Base-by-base conservation (phyloP, 2,113 vertebrate genomes). In the Megaceryle torquata region DNA sequence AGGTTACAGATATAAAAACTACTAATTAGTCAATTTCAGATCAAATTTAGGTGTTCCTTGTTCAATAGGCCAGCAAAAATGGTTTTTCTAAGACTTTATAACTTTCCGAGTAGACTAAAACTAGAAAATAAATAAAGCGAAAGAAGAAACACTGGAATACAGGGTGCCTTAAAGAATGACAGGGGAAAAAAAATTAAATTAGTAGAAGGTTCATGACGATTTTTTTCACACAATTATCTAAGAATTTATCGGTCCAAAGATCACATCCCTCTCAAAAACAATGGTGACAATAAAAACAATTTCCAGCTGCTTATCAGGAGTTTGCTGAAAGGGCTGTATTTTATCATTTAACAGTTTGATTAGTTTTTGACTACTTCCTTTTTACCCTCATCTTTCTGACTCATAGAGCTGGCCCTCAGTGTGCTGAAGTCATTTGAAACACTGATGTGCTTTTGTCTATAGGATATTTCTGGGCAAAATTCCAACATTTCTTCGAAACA, bases 391-490 rank as follows among this genome's bases (percentile, higher is more conserved):
- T 81, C 91, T 96, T 96, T 96, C 68, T 82, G 88, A 90, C 77
- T 95, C 89, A 86, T 81, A 75, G 91, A 75, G 87, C 56, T 44
- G 56, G 68, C 86, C 26, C 31, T 80, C 7, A 31, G 79, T 54
- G 83, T 89, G 95, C 92, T 84, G 54, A 61, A 97, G 93, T 53
- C 59, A 93, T 93, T 92, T 95, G 92, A 92, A 91, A 89, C 72
- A 86, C 24, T 31, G 56, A 94, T 26, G 69, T 65, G 37, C 77
- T 37, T 51, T 88, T 96, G 86, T 91, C 95, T 96, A 94, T 88
- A 75, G 89, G 91, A 89, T 87, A 96, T 93, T 97, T 97, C 97
- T 95, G 94, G 96, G 95, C 95, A 97, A 82, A 94, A 91, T 94
- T 97, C 97, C 95, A 97, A 94, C 48, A 3, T 37, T 95, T 91